These are phyloP conservation scores for Ageneiosus marmoratus DNA, from an alignment of 2,113 vertebrate species.

Conservation along the genomic window DNA sequence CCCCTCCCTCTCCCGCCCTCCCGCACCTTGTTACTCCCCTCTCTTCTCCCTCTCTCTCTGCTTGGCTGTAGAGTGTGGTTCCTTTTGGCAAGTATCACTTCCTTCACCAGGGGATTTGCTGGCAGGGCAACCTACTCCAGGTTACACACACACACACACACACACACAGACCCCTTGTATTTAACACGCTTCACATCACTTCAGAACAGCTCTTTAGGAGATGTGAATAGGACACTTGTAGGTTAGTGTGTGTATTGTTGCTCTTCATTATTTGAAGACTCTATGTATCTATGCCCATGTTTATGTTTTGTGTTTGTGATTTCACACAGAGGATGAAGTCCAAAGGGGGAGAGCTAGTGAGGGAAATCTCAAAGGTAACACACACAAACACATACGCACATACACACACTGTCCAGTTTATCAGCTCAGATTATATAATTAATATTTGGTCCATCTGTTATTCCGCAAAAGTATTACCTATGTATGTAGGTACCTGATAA, in stretches of 20 bases:
- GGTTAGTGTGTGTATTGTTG: not conserved
- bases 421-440: not conserved
- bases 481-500: not conserved
- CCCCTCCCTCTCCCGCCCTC: constrained; percentile 50
- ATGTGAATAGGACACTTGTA: not conserved
- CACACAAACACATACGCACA: constrained; percentile 2
- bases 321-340: constrained; percentile 71
- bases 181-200: not conserved
- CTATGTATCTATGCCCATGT: not conserved
- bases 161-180: not conserved
- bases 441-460: not conserved
- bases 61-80: constrained; percentile 63
- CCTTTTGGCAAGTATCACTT: constrained; percentile 67
- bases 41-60: constrained; percentile 52
- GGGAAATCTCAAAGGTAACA: constrained; percentile 76
- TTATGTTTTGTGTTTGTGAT: constrained; percentile 47
- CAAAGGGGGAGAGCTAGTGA: constrained; percentile 69
- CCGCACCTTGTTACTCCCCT: too few species aligned
- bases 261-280: constrained; percentile 6
- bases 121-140: constrained; percentile 65
- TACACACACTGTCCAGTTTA: not conserved
- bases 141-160: constrained; percentile 53
- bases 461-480: not conserved
- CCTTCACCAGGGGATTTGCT: constrained; percentile 68
- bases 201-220: not conserved